Evolutionary conservation across 2,888 invertebrate genomes (phyloP).

Genomic region (Lasius fuliginosus): DNA sequence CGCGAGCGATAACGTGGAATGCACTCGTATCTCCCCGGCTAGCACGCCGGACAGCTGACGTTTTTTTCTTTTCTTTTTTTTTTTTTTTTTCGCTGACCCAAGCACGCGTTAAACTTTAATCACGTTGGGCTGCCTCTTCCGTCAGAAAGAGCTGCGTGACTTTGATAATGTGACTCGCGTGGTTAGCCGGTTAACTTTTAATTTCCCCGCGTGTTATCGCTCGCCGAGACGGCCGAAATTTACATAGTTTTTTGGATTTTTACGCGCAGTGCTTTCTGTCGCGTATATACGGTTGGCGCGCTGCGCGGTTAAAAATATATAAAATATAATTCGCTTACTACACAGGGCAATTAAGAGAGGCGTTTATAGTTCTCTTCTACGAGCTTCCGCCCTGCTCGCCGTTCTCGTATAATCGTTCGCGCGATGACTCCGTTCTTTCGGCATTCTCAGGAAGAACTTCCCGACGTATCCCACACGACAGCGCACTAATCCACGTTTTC

Average conservation of each 20-base stretch:
- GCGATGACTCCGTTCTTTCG: conserved; percentile 36
- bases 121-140: conserved; percentile 46
- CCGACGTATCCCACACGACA: conserved; percentile 51
- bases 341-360: background rate
- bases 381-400: conserved; percentile 23
- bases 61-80: conserved; percentile 11
- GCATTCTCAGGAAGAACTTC: conserved; percentile 11
- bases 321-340: conserved; percentile 34
- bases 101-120: conserved; percentile 59
- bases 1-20: conserved; percentile 57
- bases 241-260: conserved; percentile 41
- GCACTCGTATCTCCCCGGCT: conserved; percentile 52
- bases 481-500: conserved; percentile 63
- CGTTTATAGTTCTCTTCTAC: conserved; percentile 1
- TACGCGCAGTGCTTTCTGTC: conserved; percentile 45
- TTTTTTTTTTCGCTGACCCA: conserved; percentile 41
- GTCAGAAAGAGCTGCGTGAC: conserved; percentile 56
- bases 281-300: conserved; percentile 28
- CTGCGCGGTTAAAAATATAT: conserved; percentile 11
- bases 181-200: conserved; percentile 56
- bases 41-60: conserved; percentile 45
- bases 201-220: conserved; percentile 47
- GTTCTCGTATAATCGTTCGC: conserved; percentile 7
- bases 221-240: conserved; percentile 18
- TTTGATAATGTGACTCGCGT: conserved; percentile 55